A percentile compares a stretch with the other conserved stretches of the same genome.
Conservation (phyloP, 2,797 vertebrate genomes). For the Hoplostethus mediterraneus region DNA sequence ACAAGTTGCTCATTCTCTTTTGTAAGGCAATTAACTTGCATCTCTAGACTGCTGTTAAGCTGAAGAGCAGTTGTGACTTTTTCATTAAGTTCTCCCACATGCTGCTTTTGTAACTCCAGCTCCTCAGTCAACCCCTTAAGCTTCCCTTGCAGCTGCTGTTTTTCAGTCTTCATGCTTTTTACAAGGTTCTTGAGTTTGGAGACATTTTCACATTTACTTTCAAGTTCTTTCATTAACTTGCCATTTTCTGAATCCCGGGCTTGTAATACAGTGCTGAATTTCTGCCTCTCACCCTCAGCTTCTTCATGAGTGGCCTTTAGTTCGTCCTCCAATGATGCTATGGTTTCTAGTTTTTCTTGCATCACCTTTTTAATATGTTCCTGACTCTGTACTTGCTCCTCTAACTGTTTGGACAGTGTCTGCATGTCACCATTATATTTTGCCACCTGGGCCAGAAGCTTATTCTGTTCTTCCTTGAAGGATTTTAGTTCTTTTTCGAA, state of each 20-base stretch:
- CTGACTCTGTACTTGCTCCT: slow-evolving; percentile 71
- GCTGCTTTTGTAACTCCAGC: slow-evolving; percentile 73
- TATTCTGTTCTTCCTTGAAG: slow-evolving; percentile 86
- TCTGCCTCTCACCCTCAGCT: slow-evolving; percentile 76
- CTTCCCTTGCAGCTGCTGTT: slow-evolving; percentile 75
- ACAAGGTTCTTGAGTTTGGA: slow-evolving; percentile 75
- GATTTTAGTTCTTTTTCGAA: slow-evolving; percentile 88
- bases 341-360: slow-evolving; percentile 78
- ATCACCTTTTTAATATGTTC: slow-evolving; percentile 71
- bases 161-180: slow-evolving; percentile 72
- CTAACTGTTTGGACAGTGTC: slow-evolving; percentile 77
- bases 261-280: slow-evolving; percentile 76
- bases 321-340: slow-evolving; percentile 81
- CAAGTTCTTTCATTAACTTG: slow-evolving; percentile 80
- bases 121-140: slow-evolving; percentile 58
- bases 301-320: slow-evolving; percentile 70
- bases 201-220: slow-evolving; percentile 77
- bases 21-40: slow-evolving; percentile 73
- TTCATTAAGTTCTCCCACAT: slow-evolving; percentile 69
- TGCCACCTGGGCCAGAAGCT: slow-evolving; percentile 80
- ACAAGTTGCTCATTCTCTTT: slow-evolving; percentile 66
- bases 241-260: slow-evolving; percentile 74
- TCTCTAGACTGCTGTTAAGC: slow-evolving; percentile 65
- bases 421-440: slow-evolving; percentile 80
- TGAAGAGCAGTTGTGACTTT: slow-evolving; percentile 54